A percentile compares a stretch with the other conserved stretches of the same genome.
Evolutionary conservation across 2,888 invertebrate species (phyloP).

Genomic region (Portevinia maculata): DNA sequence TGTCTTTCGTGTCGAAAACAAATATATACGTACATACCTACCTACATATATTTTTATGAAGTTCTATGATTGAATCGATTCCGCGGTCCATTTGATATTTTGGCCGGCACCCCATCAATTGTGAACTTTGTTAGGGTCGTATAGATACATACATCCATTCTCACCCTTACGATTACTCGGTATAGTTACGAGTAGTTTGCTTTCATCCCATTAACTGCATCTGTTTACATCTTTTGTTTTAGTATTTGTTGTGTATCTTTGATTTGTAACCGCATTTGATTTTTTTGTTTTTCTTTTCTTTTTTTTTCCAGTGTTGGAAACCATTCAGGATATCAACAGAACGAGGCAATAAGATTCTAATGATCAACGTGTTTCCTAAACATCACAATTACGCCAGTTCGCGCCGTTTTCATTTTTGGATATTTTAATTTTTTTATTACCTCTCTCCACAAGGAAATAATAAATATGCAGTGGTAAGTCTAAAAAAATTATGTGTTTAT

Average conservation of each 20-base stretch:
- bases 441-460: too few relatives aligned
- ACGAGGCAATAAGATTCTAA: not conserved
- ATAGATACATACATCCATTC: too few relatives aligned
- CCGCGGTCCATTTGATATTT: conserved; percentile 16
- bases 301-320: not conserved
- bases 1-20: not conserved
- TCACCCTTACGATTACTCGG: not conserved
- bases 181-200: not conserved
- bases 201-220: conserved; percentile 9
- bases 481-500: too few relatives aligned
- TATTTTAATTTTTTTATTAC: too few relatives aligned
- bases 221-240: conserved; percentile 9
- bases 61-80: conserved; percentile 17
- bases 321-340: not conserved
- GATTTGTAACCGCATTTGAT: too few relatives aligned
- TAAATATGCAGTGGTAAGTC: too few relatives aligned
- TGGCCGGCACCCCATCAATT: not conserved
- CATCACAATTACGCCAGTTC: too few relatives aligned
- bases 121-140: not conserved
- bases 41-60: too few relatives aligned
- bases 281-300: not conserved
- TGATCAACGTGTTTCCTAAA: too few relatives aligned
- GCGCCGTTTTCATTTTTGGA: too few relatives aligned
- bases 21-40: too few relatives aligned
- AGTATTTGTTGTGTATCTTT: too few relatives aligned